Conservation (phyloP, 2,113 vertebrate genomes). For the Chascanopsetta lugubris region DNA sequence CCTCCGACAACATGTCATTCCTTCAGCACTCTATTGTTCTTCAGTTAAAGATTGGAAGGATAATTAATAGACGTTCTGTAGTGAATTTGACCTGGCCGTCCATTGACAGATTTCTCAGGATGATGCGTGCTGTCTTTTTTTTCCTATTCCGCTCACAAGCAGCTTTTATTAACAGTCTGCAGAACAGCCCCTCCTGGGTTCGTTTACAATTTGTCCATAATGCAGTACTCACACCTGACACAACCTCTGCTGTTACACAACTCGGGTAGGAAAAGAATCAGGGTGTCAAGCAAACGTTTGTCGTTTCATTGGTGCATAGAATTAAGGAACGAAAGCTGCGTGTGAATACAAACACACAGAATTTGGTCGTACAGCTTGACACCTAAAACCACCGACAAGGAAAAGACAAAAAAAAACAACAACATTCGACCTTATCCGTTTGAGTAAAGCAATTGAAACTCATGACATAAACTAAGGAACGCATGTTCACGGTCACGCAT, state of each 20-base stretch:
- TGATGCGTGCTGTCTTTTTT: neutral
- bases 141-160: neutral
- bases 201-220: slow-evolving; percentile 27
- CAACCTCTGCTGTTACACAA: slow-evolving; percentile 26
- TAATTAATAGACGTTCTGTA: neutral
- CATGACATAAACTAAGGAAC: slow-evolving; percentile 47
- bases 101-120: neutral
- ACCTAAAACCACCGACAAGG: slow-evolving; percentile 26
- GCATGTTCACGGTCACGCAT: slow-evolving; percentile 37
- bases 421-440: slow-evolving; percentile 39
- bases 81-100: neutral
- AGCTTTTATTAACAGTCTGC: slow-evolving; percentile 13
- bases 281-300: slow-evolving; percentile 15
- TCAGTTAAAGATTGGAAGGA: neutral
- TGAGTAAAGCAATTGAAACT: slow-evolving; percentile 34
- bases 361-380: slow-evolving; percentile 73
- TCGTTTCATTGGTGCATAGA: slow-evolving; percentile 65
- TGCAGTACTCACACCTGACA: slow-evolving; percentile 2
- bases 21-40: neutral
- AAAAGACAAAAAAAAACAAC: slow-evolving; percentile 9
- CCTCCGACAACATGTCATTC: too few species aligned
- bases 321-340: slow-evolving; percentile 50
- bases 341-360: slow-evolving; percentile 50
- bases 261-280: slow-evolving; percentile 4
- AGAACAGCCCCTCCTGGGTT: slow-evolving; percentile 13